Percentiles rank a stretch among this genome's conserved stretches.
These are phyloP conservation scores for Euleptes europaea DNA, from an alignment of 2,113 vertebrate species.

Conservation along the genomic window DNA sequence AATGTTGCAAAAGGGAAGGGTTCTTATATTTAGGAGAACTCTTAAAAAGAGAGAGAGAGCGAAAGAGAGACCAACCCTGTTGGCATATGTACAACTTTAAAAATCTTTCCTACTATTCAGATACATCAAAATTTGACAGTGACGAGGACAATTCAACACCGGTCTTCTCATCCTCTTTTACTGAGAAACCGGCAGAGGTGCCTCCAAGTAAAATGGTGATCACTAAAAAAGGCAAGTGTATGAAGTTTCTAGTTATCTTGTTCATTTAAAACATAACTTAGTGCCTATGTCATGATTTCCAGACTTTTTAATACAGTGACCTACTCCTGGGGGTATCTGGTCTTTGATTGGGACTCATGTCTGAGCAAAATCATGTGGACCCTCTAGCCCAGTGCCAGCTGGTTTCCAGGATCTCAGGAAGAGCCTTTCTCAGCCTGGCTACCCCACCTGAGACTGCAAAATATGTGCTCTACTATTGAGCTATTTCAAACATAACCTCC, in stretches of 20 bases:
- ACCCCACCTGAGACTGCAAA: not conserved
- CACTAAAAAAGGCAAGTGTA: constrained; percentile 87
- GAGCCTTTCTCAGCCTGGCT: not conserved
- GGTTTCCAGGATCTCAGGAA: not conserved
- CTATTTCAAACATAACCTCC: not conserved
- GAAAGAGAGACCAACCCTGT: too few relatives aligned
- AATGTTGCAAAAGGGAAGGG: not conserved
- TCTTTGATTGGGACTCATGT: not conserved
- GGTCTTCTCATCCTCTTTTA: constrained; percentile 87
- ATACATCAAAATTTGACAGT: constrained; percentile 88
- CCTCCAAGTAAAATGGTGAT: constrained; percentile 77
- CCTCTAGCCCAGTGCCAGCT: not conserved
- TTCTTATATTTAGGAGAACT: not conserved
- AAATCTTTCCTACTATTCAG: constrained; percentile 70
- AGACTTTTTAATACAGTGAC: not conserved
- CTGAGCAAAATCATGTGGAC: not conserved
- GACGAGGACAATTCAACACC: constrained; percentile 83
- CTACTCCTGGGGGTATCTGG: not conserved
- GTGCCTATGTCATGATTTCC: too few relatives aligned
- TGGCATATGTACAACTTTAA: not conserved
- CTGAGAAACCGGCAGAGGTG: constrained; percentile 85
- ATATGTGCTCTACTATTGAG: not conserved
- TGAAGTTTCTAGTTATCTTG: not conserved
- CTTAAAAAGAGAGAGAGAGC: not conserved
- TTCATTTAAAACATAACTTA: not conserved